Conservation (phyloP, 2,113 vertebrate species). For the Hemicordylus capensis region DNA sequence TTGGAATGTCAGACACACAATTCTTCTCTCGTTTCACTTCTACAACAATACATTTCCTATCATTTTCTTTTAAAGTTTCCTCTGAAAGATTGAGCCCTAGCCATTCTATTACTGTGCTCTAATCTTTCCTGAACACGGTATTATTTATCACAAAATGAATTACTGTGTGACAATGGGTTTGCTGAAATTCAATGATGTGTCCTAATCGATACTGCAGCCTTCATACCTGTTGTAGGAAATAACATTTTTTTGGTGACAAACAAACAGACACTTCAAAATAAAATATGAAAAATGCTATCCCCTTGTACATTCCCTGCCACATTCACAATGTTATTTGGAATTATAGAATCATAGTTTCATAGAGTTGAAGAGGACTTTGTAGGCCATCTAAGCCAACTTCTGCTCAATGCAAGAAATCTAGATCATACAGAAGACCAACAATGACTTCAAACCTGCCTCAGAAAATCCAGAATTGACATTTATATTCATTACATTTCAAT, state of each 20-base stretch:
- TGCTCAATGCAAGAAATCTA: no score
- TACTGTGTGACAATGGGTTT: background rate
- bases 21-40: background rate
- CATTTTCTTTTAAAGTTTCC: background rate
- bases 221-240: background rate
- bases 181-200: background rate
- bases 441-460: no score
- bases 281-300: background rate
- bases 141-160: slow-evolving; percentile 26
- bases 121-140: slow-evolving; percentile 1
- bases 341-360: no score
- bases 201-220: background rate
- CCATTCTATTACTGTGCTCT: background rate
- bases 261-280: background rate
- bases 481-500: background rate
- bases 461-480: no score
- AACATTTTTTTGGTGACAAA: background rate
- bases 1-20: background rate
- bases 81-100: background rate
- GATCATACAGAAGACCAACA: no score
- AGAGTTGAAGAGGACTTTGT: no score
- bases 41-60: background rate
- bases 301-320: background rate
- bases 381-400: no score
- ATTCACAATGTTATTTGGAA: background rate